Percentiles rank a stretch among this genome's conserved stretches.
phyloP scores from a whole-genome alignment of 2,797 vertebrate species.

The Squalus acanthias region DNA sequence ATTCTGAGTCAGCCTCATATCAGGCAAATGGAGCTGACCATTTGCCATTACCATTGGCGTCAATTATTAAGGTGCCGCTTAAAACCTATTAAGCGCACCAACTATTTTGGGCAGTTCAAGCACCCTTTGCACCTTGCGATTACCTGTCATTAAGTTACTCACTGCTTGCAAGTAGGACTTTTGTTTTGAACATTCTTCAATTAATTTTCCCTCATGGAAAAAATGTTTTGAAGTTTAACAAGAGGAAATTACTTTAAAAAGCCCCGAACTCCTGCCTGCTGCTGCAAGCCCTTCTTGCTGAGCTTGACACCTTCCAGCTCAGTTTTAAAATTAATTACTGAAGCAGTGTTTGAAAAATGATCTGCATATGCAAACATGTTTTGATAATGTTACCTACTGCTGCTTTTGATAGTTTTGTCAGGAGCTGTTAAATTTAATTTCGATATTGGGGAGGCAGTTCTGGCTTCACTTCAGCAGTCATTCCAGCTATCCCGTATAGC shows the following conservation, averaged over 20 bases:
- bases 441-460: background rate
- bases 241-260: background rate
- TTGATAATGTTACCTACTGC: background rate
- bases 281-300: background rate
- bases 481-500: too few species aligned
- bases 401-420: background rate
- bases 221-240: background rate
- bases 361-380: background rate
- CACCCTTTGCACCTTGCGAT: background rate
- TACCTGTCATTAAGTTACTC: background rate
- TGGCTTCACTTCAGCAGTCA: background rate
- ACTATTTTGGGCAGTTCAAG: background rate
- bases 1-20: background rate
- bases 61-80: background rate
- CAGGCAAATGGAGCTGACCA: background rate
- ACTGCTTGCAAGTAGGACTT: background rate
- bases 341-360: background rate
- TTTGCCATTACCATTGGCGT: background rate
- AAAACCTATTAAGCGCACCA: background rate
- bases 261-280: background rate
- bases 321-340: background rate
- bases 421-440: background rate
- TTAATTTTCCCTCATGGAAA: background rate
- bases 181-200: background rate
- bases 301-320: background rate